These are phyloP conservation scores for Poeciliopsis retropinna DNA, from an alignment of 2,113 vertebrate genomes.

Conservation along the genomic window DNA sequence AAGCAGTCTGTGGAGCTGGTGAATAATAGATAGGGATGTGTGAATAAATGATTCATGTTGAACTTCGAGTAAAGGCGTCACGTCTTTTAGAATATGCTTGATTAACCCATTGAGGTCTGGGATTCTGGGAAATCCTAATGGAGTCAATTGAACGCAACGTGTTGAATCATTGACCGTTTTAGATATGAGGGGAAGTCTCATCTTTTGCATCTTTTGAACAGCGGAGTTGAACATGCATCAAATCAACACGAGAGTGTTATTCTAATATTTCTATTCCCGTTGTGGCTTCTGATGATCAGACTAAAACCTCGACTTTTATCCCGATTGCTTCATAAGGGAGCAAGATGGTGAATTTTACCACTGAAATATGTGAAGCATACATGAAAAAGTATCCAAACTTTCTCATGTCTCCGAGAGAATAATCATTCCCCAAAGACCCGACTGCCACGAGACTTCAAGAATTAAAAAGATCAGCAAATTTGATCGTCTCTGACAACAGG, in stretches of 20 bases:
- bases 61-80: slow-evolving; percentile 4
- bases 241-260: background rate
- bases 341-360: too few species aligned
- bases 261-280: background rate
- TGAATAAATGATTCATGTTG: slow-evolving; percentile 30
- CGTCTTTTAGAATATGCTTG: slow-evolving; percentile 38
- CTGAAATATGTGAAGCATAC: too few species aligned
- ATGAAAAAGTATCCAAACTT: too few species aligned
- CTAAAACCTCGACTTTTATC: too few species aligned
- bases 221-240: background rate
- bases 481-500: too few species aligned
- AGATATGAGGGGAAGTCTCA: background rate
- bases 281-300: too few species aligned
- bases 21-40: slow-evolving; percentile 50
- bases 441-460: too few species aligned
- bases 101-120: slow-evolving; percentile 17
- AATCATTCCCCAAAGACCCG: too few species aligned
- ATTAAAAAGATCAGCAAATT: too few species aligned
- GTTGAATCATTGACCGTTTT: background rate
- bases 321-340: too few species aligned
- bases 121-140: background rate
- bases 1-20: slow-evolving; percentile 35
- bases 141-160: background rate
- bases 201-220: background rate
- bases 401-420: too few species aligned